Base-by-base conservation (phyloP, 2,888 invertebrate species). In the Drosophila rubida region DNA sequence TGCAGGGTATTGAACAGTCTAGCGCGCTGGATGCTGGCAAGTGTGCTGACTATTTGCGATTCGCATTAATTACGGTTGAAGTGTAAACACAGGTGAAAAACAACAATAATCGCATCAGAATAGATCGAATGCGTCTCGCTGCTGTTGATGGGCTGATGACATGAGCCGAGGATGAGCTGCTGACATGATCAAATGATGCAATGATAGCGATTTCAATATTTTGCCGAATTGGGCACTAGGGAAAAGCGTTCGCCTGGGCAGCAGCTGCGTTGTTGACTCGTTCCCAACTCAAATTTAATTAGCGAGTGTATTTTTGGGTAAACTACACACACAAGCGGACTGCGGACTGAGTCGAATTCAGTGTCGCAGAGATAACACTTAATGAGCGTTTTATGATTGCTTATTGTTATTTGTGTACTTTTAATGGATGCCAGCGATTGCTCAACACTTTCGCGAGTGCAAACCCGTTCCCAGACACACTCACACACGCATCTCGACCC, bases 11-110 rank as follows among this genome's bases (percentile, higher is more conserved):
- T n/a, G 4, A n/a, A 11, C 11, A 32, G n/a, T 32, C 32, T 5
- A 11, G n/a, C n/a, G 14, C 61, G 7, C 3, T 1, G 16, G 0
- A 16, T 39, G 7, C 1, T 14, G 30, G 30, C 13, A 32, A 16
- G 22, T 11, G 16, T 30, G 13, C 59, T 6, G 45, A 53, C 37
- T 69, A 45, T 73, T 64, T 57, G 45, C 59, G 53, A 25, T 69
- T 59, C 69, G 50, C 55, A 60, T 74, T 74, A 74, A 73, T 73
- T 60, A 60, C 44, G 60, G 16, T 41, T 16, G 14, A 69, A 49
- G 70, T 65, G 73, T 54, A 65, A 73, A 58, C 39, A 69, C 42
- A 67, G 46, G n/a, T 44, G 61, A 25, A 32, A 42, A 32, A 37
- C 41, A 53, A 30, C 35, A 59, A 49, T 35, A 63, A 64, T 60